Base-by-base conservation (phyloP, 2,113 vertebrate species). In the Rhabdornis inornatus region DNA sequence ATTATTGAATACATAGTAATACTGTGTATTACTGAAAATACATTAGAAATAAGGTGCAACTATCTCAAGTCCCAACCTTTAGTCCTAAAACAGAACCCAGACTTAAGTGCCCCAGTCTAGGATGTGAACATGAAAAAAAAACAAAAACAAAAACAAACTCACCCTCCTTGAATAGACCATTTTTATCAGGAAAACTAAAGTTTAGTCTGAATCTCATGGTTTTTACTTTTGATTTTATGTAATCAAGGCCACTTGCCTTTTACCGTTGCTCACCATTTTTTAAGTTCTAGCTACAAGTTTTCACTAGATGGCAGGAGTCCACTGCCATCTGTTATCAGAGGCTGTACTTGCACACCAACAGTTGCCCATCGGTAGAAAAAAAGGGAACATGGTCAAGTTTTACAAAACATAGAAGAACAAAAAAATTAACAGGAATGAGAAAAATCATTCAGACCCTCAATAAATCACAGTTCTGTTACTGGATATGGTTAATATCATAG, bases 251-350 rank as follows among this genome's bases (percentile, higher is more conserved):
- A 24, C 47, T 95, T 45, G 83, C 27, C 52, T 78, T 65, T 87
- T 72, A 31, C 55, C 0, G 0, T 74, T 71, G 71, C 23, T 84
- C 59, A 25, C 1, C 15, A 13, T 52, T 77, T 92, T 92, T 89
- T 8, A 56, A 64, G 57, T 86, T 72, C 49, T 87, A 60, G 52
- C 59, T 89, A 20, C 24, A 44, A 94, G 25, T 69, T 91, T 93
- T 97, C 97, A 95, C 97, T 97, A 97, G 96, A 78, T 95, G 97
- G 96, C 97, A 97, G 96, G 59, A 95, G 91, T 92, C 92, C 45
- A 49, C 94, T 91, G 61, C 66, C 79, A 8, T 27, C 55, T 60
- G 13, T 55, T 74, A 66, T 13, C 65, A 40, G 39, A 22, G 55
- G 15, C 65, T 87, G 68, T 44, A 35, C 64, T 84, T 66, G 24